phyloP scores from a whole-genome alignment of 2,797 vertebrate species.

The Australoheros facetus region DNA sequence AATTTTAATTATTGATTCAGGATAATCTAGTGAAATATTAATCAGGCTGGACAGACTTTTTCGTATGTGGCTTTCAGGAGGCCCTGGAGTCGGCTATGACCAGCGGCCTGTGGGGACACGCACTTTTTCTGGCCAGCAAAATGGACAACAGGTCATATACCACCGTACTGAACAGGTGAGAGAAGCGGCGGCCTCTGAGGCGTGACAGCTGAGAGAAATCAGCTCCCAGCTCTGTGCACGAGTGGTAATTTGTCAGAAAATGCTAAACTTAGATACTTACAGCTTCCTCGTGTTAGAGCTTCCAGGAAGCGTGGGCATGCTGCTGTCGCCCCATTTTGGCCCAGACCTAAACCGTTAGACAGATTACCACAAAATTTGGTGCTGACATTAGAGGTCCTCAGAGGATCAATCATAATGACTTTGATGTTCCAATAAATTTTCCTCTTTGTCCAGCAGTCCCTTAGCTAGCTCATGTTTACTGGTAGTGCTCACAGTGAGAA shows the following conservation, averaged over 20 bases:
- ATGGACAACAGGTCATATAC: conserved; percentile 91
- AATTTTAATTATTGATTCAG: not conserved
- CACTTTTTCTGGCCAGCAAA: conserved; percentile 93
- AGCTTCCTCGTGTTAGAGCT: not conserved
- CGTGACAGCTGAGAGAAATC: conserved; percentile 30
- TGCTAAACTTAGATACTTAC: conserved; percentile 19
- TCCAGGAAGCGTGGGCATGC: not conserved
- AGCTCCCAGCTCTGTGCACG: not conserved
- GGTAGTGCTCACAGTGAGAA: not conserved
- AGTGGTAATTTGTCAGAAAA: conserved; percentile 36
- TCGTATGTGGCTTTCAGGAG: conserved; percentile 78
- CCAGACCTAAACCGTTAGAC: not conserved
- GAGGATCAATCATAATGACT: not conserved
- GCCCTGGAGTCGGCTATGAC: conserved; percentile 91
- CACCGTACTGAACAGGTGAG: conserved; percentile 88
- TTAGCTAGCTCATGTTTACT: not conserved
- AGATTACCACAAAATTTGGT: not conserved
- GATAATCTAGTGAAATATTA: not conserved
- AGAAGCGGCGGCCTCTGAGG: conserved; percentile 18
- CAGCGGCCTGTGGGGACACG: conserved; percentile 91
- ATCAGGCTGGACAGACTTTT: not conserved
- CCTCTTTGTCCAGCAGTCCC: not conserved
- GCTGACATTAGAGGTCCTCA: not conserved
- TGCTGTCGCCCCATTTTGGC: not conserved
- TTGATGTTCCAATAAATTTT: not conserved